phyloP scores from a whole-genome alignment of 2,797 vertebrate genomes.

The Anolis apletophallus region DNA sequence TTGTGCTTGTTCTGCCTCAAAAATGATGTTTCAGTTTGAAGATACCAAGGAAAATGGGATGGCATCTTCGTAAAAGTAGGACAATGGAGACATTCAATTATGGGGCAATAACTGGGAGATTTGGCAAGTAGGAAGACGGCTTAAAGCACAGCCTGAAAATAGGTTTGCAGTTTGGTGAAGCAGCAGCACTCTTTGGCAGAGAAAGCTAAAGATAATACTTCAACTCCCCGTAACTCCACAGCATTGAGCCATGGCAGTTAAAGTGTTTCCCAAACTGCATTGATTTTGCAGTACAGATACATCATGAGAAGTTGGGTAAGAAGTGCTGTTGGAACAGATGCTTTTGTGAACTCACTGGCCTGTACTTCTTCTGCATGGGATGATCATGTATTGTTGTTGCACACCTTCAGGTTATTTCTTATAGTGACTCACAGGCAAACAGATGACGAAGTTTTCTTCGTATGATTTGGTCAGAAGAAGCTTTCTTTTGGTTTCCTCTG shows the following conservation, averaged over 20 bases:
- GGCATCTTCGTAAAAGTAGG: background rate
- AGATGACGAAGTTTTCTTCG: too few relatives aligned
- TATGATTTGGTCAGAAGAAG: too few relatives aligned
- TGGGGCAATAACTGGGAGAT: background rate
- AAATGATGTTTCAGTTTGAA: background rate
- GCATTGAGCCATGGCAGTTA: too few relatives aligned
- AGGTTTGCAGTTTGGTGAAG: background rate
- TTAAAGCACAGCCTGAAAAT: background rate
- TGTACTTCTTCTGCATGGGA: background rate
- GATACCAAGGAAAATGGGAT: background rate
- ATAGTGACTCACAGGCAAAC: too few relatives aligned
- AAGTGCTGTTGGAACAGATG: background rate
- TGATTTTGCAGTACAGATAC: too few relatives aligned
- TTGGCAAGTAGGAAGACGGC: background rate
- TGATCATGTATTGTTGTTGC: background rate
- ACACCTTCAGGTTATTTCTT: too few relatives aligned
- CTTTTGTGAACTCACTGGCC: background rate
- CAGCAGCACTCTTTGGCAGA: too few relatives aligned
- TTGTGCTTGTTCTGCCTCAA: background rate
- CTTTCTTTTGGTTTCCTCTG: too few relatives aligned
- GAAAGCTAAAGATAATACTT: too few relatives aligned
- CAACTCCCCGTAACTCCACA: too few relatives aligned
- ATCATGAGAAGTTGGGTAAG: background rate
- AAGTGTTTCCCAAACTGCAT: too few relatives aligned
- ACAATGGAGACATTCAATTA: background rate